These are phyloP conservation scores for Caradrina kadenii DNA, from an alignment of 2,888 invertebrate genomes.

Conservation along the genomic window DNA sequence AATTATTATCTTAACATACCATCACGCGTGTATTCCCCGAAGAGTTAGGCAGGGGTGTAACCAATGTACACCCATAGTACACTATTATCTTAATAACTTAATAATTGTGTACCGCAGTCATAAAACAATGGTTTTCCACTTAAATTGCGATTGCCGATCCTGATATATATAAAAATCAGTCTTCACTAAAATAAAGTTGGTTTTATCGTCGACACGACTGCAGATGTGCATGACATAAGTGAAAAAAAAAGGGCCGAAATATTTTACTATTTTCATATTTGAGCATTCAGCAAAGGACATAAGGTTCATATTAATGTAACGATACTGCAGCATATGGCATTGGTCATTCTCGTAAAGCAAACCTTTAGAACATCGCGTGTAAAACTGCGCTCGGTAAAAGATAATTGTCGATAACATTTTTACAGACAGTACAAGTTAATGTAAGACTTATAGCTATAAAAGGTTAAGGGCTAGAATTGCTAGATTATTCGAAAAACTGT, in stretches of 20 bases:
- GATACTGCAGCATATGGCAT: not conserved
- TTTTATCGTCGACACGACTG: not conserved
- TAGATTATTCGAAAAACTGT: constrained; percentile 7
- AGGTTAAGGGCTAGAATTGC: constrained; percentile 9
- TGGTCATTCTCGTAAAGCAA: not conserved
- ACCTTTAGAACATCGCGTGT: not conserved
- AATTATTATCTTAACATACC: too few species aligned
- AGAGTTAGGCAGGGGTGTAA: too few species aligned
- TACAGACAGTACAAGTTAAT: constrained; percentile 42
- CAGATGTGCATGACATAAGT: not conserved
- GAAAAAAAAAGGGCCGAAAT: not conserved
- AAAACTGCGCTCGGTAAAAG: not conserved
- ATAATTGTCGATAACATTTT: not conserved
- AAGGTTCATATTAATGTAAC: too few species aligned
- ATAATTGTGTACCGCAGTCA: not conserved
- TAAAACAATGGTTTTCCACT: not conserved
- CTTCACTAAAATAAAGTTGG: not conserved
- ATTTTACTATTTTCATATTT: not conserved
- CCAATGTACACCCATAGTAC: too few species aligned
- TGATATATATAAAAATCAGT: too few species aligned
- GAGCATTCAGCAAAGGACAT: not conserved
- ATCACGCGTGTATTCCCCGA: too few species aligned
- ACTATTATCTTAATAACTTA: not conserved
- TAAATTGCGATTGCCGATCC: not conserved
- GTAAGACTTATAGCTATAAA: constrained; percentile 35